These are phyloP conservation scores for Lasiommata megera DNA, from an alignment of 2,888 invertebrate species.

Conservation along the genomic window DNA sequence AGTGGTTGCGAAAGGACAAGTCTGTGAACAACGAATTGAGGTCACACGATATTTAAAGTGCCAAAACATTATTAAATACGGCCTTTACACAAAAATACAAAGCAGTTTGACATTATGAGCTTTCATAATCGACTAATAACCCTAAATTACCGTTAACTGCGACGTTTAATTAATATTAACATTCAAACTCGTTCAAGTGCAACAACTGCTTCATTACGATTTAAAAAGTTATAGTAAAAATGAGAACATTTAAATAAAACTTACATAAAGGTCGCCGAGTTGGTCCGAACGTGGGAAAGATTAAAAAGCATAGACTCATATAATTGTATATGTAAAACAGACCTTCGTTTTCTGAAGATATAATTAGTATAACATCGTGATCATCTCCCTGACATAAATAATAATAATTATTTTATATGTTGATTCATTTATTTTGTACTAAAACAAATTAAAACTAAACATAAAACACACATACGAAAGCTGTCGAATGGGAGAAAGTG, in stretches of 20 bases:
- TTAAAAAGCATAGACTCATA: not conserved
- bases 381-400: no score
- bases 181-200: slow-evolving; percentile 19
- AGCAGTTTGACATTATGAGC: slow-evolving; percentile 10
- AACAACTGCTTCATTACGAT: slow-evolving; percentile 11
- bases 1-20: not conserved
- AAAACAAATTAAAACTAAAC: no score
- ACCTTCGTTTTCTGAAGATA: not conserved
- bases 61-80: not conserved
- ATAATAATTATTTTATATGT: no score
- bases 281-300: not conserved
- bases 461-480: no score
- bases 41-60: not conserved
- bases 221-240: not conserved
- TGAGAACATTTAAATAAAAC: not conserved
- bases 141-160: slow-evolving; percentile 4
- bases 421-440: no score
- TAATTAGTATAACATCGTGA: no score
- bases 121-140: slow-evolving; percentile 9
- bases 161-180: slow-evolving; percentile 10
- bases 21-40: slow-evolving; percentile 2
- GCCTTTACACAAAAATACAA: not conserved
- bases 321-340: not conserved
- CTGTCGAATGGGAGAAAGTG: no score
- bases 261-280: not conserved